A percentile compares a stretch with the other conserved stretches of the same genome.
These are phyloP conservation scores for Xestobium rufovillosum DNA, from an alignment of 2,888 invertebrate species.

Conservation along the genomic window DNA sequence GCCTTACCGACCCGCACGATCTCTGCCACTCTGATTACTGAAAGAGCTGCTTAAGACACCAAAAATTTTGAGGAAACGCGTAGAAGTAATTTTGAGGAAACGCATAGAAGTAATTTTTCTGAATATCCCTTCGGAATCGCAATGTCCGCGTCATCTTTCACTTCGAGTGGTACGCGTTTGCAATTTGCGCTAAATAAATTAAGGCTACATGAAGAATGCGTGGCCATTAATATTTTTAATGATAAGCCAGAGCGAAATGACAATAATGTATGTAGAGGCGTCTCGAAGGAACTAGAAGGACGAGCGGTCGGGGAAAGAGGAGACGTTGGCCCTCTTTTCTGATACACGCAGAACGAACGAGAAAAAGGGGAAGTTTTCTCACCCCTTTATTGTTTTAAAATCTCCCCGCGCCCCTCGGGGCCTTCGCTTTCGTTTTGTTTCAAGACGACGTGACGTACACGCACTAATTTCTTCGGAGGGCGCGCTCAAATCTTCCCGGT, in stretches of 20 bases:
- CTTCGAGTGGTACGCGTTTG: slow-evolving; percentile 33
- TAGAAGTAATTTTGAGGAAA: too few species aligned
- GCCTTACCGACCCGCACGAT: too few species aligned
- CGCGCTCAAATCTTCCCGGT: slow-evolving; percentile 34
- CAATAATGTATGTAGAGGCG: slow-evolving; percentile 43
- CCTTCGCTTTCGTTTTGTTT: slow-evolving; percentile 40
- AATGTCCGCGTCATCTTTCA: slow-evolving; percentile 32
- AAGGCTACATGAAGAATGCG: slow-evolving; percentile 42
- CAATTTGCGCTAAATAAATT: slow-evolving; percentile 41
- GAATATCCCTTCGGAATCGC: too few species aligned
- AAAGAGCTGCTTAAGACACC: too few species aligned
- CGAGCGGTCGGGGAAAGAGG: slow-evolving; percentile 22
- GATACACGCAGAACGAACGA: slow-evolving; percentile 24
- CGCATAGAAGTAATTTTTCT: too few species aligned
- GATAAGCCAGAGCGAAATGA: slow-evolving; percentile 44
- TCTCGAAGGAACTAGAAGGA: slow-evolving; percentile 32
- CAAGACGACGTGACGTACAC: slow-evolving; percentile 38
- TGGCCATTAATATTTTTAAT: slow-evolving; percentile 45
- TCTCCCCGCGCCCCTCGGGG: slow-evolving; percentile 21
- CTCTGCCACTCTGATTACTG: too few species aligned
- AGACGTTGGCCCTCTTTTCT: slow-evolving; percentile 9
- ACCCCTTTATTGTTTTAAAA: slow-evolving; percentile 25
- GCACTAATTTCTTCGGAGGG: slow-evolving; percentile 39
- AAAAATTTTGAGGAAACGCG: too few species aligned
- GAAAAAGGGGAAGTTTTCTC: slow-evolving; percentile 28